phyloP scores from a whole-genome alignment of 2,113 vertebrate species.

The Micronycteris hirsuta region DNA sequence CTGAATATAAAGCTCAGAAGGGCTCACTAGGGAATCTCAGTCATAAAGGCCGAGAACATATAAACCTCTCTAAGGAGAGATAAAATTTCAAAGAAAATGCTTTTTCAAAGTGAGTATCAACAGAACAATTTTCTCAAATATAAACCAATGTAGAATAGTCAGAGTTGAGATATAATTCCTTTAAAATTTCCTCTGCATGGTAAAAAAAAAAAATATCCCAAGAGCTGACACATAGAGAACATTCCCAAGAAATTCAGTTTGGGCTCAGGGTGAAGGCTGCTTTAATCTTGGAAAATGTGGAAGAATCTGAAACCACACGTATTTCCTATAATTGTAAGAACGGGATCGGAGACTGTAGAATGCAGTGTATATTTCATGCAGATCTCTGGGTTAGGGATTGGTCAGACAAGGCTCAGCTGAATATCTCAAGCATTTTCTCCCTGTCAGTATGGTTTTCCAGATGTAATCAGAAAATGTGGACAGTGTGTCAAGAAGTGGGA shows the following conservation, averaged over 20 bases:
- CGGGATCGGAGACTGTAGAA: rapidly evolving
- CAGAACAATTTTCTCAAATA: background rate
- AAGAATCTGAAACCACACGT: background rate
- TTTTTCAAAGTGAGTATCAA: slow-evolving; percentile 25
- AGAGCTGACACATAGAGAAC: too few relatives aligned
- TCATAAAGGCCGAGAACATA: background rate
- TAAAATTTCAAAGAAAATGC: slow-evolving; percentile 3
- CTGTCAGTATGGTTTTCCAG: background rate
- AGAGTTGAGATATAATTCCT: background rate
- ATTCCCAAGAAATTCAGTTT: background rate
- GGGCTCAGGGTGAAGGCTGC: background rate
- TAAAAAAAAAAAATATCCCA: background rate
- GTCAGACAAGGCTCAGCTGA: background rate
- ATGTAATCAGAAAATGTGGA: rapidly evolving
- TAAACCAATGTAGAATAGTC: background rate
- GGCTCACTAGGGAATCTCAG: background rate
- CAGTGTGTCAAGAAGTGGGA: background rate
- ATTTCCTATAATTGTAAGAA: background rate
- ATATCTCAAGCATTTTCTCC: rapidly evolving
- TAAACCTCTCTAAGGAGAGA: background rate
- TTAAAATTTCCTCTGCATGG: background rate
- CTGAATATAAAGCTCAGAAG: background rate
- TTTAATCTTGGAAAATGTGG: background rate
- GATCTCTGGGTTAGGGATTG: too few relatives aligned
- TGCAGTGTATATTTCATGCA: rapidly evolving